Conservation (phyloP, 1,140 invertebrate species). For the Pseudomyrmex dendroicus region DNA sequence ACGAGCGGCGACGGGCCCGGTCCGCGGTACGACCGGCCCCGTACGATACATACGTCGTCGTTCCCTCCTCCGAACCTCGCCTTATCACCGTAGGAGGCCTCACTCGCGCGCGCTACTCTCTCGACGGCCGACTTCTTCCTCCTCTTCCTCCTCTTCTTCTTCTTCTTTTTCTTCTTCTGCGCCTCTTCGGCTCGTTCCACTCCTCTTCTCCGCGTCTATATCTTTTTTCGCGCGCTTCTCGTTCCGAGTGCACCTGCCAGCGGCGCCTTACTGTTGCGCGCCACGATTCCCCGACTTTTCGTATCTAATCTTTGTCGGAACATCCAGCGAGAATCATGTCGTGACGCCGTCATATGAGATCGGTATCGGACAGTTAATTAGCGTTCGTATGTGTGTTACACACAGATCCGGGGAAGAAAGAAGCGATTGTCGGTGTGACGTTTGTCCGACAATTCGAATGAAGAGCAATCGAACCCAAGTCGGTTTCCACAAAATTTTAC, state of each 20-base stretch:
- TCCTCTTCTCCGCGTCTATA: not conserved
- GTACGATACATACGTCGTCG: constrained; percentile 47
- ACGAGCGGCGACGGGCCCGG: constrained; percentile 30
- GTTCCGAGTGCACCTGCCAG: constrained; percentile 37
- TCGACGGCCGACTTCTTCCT: constrained; percentile 16
- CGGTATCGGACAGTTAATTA: not conserved
- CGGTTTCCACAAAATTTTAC: not conserved
- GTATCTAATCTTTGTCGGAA: not conserved
- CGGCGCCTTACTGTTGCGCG: constrained; percentile 5
- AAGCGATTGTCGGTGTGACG: constrained; percentile 1
- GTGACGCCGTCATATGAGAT: not conserved
- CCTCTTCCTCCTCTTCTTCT: constrained; percentile 5
- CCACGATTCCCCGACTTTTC: not conserved
- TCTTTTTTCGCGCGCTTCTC: constrained; percentile 26
- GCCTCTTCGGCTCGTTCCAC: too few relatives aligned
- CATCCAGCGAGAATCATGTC: not conserved
- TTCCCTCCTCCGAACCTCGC: constrained; percentile 42
- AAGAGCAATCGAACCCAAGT: not conserved
- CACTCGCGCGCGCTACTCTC: constrained; percentile 22
- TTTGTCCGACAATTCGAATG: not conserved
- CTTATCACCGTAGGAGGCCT: constrained; percentile 46
- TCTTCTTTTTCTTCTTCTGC: not conserved
- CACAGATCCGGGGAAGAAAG: not conserved
- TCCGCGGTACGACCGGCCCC: constrained; percentile 33
- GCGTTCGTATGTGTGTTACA: not conserved